Conservation (phyloP, 2,888 invertebrate genomes). For the Mycalesis mineus region DNA sequence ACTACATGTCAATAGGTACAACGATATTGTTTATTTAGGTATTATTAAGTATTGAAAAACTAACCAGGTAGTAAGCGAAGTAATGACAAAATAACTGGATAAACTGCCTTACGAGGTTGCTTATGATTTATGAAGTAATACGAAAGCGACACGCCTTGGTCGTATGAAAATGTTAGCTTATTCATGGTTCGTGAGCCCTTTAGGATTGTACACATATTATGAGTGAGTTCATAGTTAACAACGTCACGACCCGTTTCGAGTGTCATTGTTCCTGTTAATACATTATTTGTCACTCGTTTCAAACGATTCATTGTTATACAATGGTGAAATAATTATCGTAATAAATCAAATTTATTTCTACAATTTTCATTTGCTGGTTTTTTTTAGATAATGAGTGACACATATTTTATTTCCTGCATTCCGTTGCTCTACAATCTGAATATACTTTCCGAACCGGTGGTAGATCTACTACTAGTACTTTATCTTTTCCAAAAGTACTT, state of each 20-base stretch:
- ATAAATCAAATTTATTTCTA: no score
- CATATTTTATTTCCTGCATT: no score
- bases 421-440: no score
- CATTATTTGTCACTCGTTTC: background rate
- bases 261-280: background rate
- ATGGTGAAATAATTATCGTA: no score
- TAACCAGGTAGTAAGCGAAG: background rate
- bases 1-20: no score
- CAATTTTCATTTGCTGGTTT: no score
- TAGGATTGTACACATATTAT: background rate
- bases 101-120: constrained; percentile 4
- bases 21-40: background rate
- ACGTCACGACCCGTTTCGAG: background rate
- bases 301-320: background rate
- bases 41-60: background rate
- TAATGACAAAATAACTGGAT: background rate
- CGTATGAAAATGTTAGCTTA: constrained; percentile 19
- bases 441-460: no score
- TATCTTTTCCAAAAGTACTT: no score
- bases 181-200: constrained; percentile 17
- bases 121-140: constrained; percentile 15
- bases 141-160: constrained; percentile 16
- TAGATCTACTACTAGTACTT: no score
- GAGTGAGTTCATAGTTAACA: constrained; percentile 6
- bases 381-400: no score